Conservation (phyloP, 2,888 invertebrate genomes). For the Phyto melanocephala region DNA sequence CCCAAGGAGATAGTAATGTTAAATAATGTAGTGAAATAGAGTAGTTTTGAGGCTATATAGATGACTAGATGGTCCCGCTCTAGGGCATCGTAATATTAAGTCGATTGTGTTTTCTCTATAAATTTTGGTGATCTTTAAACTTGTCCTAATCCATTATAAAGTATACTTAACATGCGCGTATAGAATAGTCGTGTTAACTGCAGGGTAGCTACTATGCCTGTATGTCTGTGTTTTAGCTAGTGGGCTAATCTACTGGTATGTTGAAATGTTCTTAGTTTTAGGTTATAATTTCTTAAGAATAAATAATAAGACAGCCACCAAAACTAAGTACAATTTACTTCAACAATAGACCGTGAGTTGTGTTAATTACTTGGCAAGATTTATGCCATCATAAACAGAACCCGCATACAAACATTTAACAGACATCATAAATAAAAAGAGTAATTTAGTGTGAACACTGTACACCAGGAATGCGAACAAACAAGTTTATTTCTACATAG, state of each 20-base stretch:
- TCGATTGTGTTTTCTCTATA: no score
- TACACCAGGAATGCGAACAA: not conserved
- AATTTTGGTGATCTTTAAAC: no score
- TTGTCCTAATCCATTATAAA: no score
- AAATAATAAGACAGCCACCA: not conserved
- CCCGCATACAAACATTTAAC: not conserved
- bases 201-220: no score
- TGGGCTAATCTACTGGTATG: slow-evolving; percentile 48
- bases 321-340: not conserved
- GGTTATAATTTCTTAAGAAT: not conserved
- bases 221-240: no score
- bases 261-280: slow-evolving; percentile 37
- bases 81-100: no score
- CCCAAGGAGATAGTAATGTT: no score
- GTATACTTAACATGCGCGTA: no score
- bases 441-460: slow-evolving; percentile 14
- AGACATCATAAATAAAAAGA: slow-evolving; percentile 23
- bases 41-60: no score
- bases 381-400: slow-evolving; percentile 51
- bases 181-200: no score
- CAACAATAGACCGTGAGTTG: slow-evolving; percentile 30
- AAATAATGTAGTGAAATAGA: no score
- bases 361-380: slow-evolving; percentile 53
- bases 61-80: no score
- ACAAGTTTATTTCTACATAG: not conserved